Percentiles rank a stretch among this genome's conserved stretches.
Conservation (phyloP, 2,888 invertebrate genomes). For the Meliscaeva auricollis region DNA sequence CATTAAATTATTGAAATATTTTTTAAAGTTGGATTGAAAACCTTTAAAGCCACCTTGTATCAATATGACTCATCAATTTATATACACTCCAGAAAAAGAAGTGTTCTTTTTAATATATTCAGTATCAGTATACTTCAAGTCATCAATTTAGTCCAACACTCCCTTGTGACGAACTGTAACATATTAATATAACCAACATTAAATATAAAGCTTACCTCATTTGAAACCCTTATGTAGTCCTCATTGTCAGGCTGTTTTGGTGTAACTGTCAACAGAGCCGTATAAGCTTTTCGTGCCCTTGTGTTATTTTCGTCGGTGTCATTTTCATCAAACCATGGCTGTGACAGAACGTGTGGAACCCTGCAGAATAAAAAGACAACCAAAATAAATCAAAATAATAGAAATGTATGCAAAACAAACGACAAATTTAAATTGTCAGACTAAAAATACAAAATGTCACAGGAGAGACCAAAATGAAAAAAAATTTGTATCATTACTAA, state of each 20-base stretch:
- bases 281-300: conserved; percentile 93
- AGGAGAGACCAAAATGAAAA: conserved; percentile 4
- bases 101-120: background rate
- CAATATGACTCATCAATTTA: no score
- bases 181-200: background rate
- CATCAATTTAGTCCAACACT: background rate
- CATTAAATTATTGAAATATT: no score
- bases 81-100: background rate
- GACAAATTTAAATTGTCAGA: conserved; percentile 2
- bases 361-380: conserved; percentile 83
- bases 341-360: conserved; percentile 86
- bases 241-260: conserved; percentile 92
- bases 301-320: conserved; percentile 93
- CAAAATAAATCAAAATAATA: conserved; percentile 18
- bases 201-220: conserved; percentile 85
- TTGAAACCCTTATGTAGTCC: conserved; percentile 91
- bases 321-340: conserved; percentile 94
- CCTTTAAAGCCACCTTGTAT: no score
- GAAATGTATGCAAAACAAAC: conserved; percentile 23
- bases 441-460: conserved; percentile 24
- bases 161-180: background rate
- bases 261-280: conserved; percentile 94
- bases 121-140: background rate
- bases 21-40: no score
- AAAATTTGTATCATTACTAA: conserved; percentile 27